Evolutionary conservation across 1,140 invertebrate genomes (phyloP), one percentile per base, ranked within the genome.

Genomic region (Drosophila littoralis): DNA sequence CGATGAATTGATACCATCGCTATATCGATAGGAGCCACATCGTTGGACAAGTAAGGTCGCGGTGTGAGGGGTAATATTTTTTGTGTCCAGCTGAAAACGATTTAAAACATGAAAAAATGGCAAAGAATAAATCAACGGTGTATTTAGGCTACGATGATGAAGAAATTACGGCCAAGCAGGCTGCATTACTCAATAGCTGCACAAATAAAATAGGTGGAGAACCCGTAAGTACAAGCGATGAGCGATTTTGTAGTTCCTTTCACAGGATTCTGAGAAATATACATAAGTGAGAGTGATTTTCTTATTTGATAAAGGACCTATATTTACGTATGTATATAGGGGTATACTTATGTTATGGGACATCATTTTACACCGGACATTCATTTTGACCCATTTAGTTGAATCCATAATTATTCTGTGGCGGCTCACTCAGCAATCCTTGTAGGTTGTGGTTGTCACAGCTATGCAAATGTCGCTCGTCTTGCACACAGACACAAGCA

Each of bases 91-190:
- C 9, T 66, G 54, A 68, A 51, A 40, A 33, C 12, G 15, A 28
- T 68, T 61, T 9, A 60, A 86, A 82, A 52, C 15, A 76, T 80
- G 70, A 68, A 73, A 77, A 90, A 75, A 94, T 94, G 93, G 93
- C 93, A 17, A 92, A 92, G 74, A 93, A 92, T 86, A 91, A 91
- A 58, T 79, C 91, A 15, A 94, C 92, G 75, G 93, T 96, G 63
- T 94, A 95, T 63, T 90, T 96, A 55, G 96, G 95, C 40, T 96
- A 94, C 77, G 95, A 96, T 80, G 96, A 96, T 91, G 95, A 96
- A 91, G 92, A 91, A 68, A 93, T 96, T 52, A 93, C 93, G 33
- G 94, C 95, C 33, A 95, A 96, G 91, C 92, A 95, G 91, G 94
- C 93, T 45, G 88, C 91, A 15, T 83, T 93, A 58, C 92, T 95